Evolutionary conservation across 2,113 vertebrate species (phyloP).

Genomic region (Sylvietta virens): DNA sequence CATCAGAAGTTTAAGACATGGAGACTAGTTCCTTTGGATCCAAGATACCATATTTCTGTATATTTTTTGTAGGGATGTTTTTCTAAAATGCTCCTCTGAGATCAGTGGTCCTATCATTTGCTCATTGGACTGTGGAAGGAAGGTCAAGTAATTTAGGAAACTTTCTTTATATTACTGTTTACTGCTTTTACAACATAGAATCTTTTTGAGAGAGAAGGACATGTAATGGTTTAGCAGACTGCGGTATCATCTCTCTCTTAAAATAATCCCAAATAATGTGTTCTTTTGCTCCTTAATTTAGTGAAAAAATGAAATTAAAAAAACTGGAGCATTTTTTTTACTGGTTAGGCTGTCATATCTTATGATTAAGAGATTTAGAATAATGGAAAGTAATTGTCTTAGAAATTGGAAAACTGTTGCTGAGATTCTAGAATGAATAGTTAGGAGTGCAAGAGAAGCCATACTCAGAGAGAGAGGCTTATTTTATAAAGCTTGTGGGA

Average conservation of each 20-base stretch:
- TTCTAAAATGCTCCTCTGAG: neutral
- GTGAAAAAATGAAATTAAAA: neutral
- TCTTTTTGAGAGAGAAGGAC: neutral
- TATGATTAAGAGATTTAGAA: neutral
- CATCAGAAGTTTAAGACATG: neutral
- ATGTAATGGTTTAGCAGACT: neutral
- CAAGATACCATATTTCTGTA: neutral
- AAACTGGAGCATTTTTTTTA: neutral
- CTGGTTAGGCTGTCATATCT: neutral
- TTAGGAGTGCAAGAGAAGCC: neutral
- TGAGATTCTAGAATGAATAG: neutral
- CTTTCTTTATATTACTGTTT: neutral
- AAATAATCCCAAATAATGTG: neutral
- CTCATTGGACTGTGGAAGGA: neutral
- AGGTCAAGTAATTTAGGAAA: neutral
- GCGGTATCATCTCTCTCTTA: neutral
- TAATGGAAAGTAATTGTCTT: neutral
- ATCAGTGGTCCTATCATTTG: neutral
- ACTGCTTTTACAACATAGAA: neutral
- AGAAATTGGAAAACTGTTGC: neutral
- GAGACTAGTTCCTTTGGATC: neutral
- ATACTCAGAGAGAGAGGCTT: neutral
- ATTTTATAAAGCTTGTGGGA: neutral
- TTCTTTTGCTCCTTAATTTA: neutral
- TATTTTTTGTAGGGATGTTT: neutral